These are phyloP conservation scores for Columbina picui DNA, from an alignment of 2,113 vertebrate genomes.

Conservation along the genomic window DNA sequence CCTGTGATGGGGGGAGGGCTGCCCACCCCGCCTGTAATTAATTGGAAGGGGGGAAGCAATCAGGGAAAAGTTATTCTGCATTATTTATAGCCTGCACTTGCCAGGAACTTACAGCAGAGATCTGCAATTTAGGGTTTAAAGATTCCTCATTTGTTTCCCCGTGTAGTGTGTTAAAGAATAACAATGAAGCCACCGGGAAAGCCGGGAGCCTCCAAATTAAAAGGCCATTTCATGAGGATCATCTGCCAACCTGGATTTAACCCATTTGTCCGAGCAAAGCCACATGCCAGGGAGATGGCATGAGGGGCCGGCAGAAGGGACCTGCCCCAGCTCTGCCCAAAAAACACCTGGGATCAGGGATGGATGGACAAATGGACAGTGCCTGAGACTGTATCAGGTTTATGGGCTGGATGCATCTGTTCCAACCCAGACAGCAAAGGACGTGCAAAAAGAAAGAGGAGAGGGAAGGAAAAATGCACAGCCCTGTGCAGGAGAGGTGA, in stretches of 20 bases:
- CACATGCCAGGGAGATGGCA: fast-evolving
- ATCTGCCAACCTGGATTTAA: neutral
- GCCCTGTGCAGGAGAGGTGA: fast-evolving
- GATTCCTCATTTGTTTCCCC: slow-evolving; percentile 51
- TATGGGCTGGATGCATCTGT: fast-evolving
- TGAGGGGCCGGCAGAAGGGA: neutral
- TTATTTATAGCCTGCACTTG: slow-evolving; percentile 66
- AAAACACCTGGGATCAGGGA: neutral
- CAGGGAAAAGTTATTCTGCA: slow-evolving; percentile 60
- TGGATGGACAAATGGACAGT: fast-evolving
- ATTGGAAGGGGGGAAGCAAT: slow-evolving; percentile 58
- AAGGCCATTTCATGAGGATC: neutral
- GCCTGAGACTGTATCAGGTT: fast-evolving
- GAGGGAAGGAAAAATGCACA: neutral
- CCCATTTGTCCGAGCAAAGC: neutral
- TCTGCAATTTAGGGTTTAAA: slow-evolving; percentile 66
- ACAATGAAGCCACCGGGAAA: slow-evolving; percentile 36
- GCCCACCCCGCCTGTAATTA: slow-evolving; percentile 7
- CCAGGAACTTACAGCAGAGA: slow-evolving; percentile 62
- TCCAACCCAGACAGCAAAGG: neutral
- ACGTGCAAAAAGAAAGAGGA: neutral
- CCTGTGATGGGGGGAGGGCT: neutral
- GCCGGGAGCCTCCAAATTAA: neutral
- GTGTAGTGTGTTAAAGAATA: slow-evolving; percentile 42
- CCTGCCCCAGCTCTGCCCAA: neutral